Evolutionary conservation across 2,113 vertebrate genomes (phyloP).

Genomic region (Speoplatyrhinus poulsoni): DNA sequence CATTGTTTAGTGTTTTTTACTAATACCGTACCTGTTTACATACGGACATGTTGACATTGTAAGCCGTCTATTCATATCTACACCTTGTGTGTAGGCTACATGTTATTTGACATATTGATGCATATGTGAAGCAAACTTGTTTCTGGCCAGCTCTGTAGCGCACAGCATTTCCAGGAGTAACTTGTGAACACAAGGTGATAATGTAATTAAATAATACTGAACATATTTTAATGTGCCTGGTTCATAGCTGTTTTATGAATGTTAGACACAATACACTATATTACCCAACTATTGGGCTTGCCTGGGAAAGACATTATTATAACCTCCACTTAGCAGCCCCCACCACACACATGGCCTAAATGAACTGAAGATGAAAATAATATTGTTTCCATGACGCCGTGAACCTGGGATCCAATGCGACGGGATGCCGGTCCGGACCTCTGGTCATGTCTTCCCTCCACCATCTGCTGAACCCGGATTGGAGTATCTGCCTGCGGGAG

Average conservation of each 20-base stretch:
- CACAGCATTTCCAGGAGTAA: not conserved
- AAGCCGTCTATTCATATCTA: not conserved
- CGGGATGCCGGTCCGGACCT: conserved; percentile 44
- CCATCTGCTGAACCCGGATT: conserved; percentile 39
- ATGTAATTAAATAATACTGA: not conserved
- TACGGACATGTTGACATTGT: not conserved
- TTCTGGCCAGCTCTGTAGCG: no score
- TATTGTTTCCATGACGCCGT: conserved; percentile 45
- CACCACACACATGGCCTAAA: not conserved
- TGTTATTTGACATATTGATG: conserved; percentile 16
- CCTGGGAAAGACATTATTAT: conserved; percentile 25
- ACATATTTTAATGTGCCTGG: no score
- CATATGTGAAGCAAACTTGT: not conserved
- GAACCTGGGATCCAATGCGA: conserved; percentile 54
- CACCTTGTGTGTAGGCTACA: not conserved
- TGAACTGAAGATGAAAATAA: conserved; percentile 18
- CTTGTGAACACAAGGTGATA: not conserved
- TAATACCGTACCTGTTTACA: conserved; percentile 14
- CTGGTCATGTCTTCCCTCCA: conserved; percentile 31
- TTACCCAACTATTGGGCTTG: not conserved
- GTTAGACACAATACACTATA: not conserved
- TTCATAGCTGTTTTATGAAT: not conserved
- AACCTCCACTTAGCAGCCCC: not conserved
- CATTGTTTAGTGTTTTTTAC: conserved; percentile 1
- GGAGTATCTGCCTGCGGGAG: conserved; percentile 40